phyloP scores from a whole-genome alignment of 2,888 invertebrate species.

The Celastrina argiolus region DNA sequence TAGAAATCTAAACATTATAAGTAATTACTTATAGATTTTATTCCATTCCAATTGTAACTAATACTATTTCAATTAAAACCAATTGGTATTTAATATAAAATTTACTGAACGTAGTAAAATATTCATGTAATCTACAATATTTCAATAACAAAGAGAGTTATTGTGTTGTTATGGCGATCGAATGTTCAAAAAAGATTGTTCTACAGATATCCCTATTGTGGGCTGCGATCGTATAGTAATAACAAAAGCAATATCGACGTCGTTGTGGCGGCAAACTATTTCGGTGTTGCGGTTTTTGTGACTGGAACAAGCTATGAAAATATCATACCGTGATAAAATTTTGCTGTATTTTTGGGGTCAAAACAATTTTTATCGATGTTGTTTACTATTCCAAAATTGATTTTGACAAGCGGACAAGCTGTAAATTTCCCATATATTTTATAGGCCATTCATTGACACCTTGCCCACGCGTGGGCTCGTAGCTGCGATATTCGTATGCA shows the following conservation, averaged over 20 bases:
- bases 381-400: not conserved
- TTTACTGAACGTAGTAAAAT: not conserved
- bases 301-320: conserved; percentile 13
- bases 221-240: conserved; percentile 6
- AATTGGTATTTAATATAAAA: not conserved
- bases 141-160: conserved; percentile 14
- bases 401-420: not conserved
- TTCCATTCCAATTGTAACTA: too few relatives aligned
- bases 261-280: conserved; percentile 17
- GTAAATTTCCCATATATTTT: not conserved
- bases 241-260: conserved; percentile 21
- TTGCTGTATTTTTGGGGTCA: not conserved
- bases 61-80: too few relatives aligned
- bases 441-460: not conserved
- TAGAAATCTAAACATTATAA: too few relatives aligned
- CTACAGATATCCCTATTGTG: conserved; percentile 12
- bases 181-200: conserved; percentile 16
- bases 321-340: not conserved
- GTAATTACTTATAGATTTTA: too few relatives aligned
- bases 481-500: not conserved
- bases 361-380: conserved; percentile 1
- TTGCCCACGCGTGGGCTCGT: too few relatives aligned
- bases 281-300: conserved; percentile 19
- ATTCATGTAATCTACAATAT: not conserved
- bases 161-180: conserved; percentile 9